Evolutionary conservation across 2,797 vertebrate species (phyloP), one percentile per base, ranked within the genome.

Genomic region (Notolepis coatsorum): DNA sequence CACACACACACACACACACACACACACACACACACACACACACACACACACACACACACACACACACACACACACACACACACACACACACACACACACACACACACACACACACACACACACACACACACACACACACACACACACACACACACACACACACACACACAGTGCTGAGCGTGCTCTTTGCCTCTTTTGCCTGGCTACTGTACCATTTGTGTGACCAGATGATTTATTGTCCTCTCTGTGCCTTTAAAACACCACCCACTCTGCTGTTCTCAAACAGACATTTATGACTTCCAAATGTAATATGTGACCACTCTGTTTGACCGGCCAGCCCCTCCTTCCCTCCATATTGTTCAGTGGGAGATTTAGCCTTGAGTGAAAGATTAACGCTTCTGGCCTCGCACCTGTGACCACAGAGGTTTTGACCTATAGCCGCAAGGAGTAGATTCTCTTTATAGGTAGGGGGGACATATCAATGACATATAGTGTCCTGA

Each of bases 191-290:
- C 5, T n/a, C n/a, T n/a, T n/a, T n/a, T 51, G 57, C 30, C 1
- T 25, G 43, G 54, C 65, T 56, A 30, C 57, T 27, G 20, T 20
- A 65, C n/a, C n/a, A n/a, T n/a, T n/a, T 1, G 13, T 63, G 61
- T 59, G 70, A 77, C 63, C 59, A 46, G 80, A 54, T 80, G 72
- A 85, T 81, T 84, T 83, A 77, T 80, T 62, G 63, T 65, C 70
- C 69, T 77, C 69, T 53, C 65, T 23, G 73, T 70, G 73, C 64
- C 66, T 66, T 39, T 57, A 65, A 78, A 79, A 67, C 25, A 21
- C 72, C 64, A 66, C 58, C 56, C 10, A 9, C 63, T 68, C 60
- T 74, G 67, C 67, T 50, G 46, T 65, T 73, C 70, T 63, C 50
- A 82, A 84, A 74, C 56, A 65, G 69, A 61, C 59, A 70, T 85